Evolutionary conservation across 2,888 invertebrate genomes (phyloP).

Genomic region (Agriopis aurantiaria): DNA sequence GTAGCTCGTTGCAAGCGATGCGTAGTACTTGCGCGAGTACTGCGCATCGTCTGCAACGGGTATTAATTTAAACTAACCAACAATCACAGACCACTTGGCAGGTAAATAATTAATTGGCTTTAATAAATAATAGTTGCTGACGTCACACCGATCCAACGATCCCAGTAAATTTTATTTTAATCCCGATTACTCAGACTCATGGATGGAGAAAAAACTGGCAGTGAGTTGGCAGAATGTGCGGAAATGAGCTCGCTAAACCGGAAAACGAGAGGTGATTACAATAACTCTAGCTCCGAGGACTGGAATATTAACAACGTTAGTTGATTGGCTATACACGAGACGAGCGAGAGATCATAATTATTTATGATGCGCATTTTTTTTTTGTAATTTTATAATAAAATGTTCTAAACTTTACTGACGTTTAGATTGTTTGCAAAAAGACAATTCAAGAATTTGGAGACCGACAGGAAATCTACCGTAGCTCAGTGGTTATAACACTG

Average conservation of each 20-base stretch:
- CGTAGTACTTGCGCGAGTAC: too few relatives aligned
- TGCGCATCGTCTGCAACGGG: too few relatives aligned
- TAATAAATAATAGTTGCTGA: slow-evolving; percentile 17
- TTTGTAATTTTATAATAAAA: too few relatives aligned
- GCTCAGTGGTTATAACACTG: too few relatives aligned
- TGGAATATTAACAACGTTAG: slow-evolving; percentile 5
- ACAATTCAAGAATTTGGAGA: too few relatives aligned
- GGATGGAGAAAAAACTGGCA: slow-evolving; percentile 11
- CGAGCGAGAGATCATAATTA: neutral
- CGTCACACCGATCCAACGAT: slow-evolving; percentile 10
- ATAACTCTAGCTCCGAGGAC: slow-evolving; percentile 20
- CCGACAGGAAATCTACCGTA: too few relatives aligned
- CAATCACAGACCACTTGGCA: slow-evolving; percentile 1
- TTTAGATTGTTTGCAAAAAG: too few relatives aligned
- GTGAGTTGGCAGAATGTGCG: slow-evolving; percentile 10
- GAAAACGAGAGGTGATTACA: slow-evolving; percentile 19
- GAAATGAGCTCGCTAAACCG: slow-evolving; percentile 17
- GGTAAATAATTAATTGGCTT: slow-evolving; percentile 2
- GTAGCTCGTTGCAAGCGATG: too few relatives aligned
- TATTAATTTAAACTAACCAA: neutral
- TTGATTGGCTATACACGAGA: slow-evolving; percentile 11
- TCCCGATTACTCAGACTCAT: slow-evolving; percentile 15
- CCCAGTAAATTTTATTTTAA: slow-evolving; percentile 21
- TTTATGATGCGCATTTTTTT: neutral
- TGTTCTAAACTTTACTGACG: too few relatives aligned